These are phyloP conservation scores for Mallotus villosus DNA, from an alignment of 2,797 vertebrate species.

Conservation along the genomic window DNA sequence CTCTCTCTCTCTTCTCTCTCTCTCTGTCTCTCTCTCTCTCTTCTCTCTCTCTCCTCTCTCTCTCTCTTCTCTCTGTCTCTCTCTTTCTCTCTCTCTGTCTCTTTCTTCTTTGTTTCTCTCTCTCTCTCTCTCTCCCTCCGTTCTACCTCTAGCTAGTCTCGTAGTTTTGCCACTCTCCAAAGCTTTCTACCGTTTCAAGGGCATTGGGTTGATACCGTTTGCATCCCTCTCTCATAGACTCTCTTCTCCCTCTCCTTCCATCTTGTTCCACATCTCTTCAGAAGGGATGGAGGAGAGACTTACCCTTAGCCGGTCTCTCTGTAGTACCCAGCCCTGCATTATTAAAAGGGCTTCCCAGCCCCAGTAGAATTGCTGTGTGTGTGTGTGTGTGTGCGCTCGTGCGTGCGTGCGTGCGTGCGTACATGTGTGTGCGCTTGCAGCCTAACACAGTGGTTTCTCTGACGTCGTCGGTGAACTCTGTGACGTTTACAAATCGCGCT, in stretches of 20 bases:
- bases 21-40: constrained; percentile 3
- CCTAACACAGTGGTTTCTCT: constrained; percentile 15
- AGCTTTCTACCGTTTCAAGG: constrained; percentile 40
- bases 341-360: constrained; percentile 40
- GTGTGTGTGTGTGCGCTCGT: neutral
- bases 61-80: constrained; percentile 18
- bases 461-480: constrained; percentile 7
- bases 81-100: neutral
- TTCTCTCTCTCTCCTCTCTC: constrained; percentile 38
- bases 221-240: constrained; percentile 41
- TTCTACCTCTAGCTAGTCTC: constrained; percentile 14
- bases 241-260: neutral
- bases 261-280: neutral
- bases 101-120: neutral
- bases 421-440: constrained; percentile 18
- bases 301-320: constrained; percentile 39
- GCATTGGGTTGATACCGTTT: constrained; percentile 30
- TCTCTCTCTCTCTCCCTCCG: neutral
- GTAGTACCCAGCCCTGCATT: constrained; percentile 38
- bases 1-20: no score
- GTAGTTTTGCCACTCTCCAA: constrained; percentile 51
- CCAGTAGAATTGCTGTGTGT: constrained; percentile 24
- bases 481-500: constrained; percentile 35
- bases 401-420: neutral
- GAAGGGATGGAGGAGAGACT: neutral